phyloP scores from a whole-genome alignment of 1,140 invertebrate species.

The Bombus ignitus region DNA sequence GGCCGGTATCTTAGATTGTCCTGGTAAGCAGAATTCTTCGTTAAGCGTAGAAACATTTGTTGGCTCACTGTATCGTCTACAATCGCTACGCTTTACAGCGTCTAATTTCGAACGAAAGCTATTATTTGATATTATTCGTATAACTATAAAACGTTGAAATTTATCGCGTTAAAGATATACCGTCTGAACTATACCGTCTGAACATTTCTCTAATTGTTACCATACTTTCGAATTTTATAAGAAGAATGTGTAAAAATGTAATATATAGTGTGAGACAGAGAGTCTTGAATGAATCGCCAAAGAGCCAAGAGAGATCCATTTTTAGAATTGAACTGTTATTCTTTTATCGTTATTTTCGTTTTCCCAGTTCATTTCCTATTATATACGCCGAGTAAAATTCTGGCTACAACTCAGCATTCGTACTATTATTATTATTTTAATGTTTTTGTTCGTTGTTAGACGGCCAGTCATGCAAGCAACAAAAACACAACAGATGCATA shows the following conservation, averaged over 20 bases:
- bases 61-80: neutral
- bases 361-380: neutral
- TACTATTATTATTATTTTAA: neutral
- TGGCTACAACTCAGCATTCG: neutral
- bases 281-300: too few species aligned
- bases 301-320: too few species aligned
- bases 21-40: neutral
- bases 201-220: neutral
- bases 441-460: neutral
- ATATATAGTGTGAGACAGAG: neutral
- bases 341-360: too few species aligned
- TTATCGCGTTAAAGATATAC: neutral
- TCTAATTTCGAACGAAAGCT: neutral
- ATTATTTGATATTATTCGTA: neutral
- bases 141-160: neutral
- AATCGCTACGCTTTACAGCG: neutral
- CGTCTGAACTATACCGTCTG: neutral
- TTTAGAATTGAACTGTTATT: neutral
- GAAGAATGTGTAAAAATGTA: neutral
- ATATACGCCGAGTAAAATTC: neutral
- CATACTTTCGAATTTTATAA: neutral
- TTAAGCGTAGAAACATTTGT: neutral
- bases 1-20: neutral
- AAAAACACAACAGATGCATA: neutral
- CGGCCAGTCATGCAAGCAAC: neutral